A percentile compares a stretch with the other conserved stretches of the same genome.
phyloP scores from a whole-genome alignment of 2,113 vertebrate genomes.

The Cervus canadensis region DNA sequence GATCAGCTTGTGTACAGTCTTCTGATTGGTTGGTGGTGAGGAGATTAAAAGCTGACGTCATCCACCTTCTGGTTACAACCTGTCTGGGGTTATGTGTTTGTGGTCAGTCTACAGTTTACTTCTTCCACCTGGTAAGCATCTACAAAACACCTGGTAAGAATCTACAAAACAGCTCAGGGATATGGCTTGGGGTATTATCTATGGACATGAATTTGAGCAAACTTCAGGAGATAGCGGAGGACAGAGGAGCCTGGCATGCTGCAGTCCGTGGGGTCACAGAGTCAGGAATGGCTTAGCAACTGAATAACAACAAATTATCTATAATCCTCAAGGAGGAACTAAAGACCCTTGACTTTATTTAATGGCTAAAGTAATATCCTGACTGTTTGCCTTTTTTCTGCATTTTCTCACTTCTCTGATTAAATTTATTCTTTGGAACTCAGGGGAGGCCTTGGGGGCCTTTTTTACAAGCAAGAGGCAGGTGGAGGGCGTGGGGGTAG shows the following conservation, averaged over 20 bases:
- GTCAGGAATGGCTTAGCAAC: not conserved
- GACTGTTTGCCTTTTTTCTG: not conserved
- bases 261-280: not conserved
- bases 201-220: not conserved
- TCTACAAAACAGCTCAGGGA: not conserved
- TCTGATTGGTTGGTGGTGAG: not conserved
- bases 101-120: not conserved
- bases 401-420: not conserved
- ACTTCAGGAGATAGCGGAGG: not conserved
- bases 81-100: not conserved
- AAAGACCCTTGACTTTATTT: not conserved
- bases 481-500: not conserved
- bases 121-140: not conserved
- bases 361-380: not conserved
- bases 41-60: not conserved
- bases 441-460: not conserved
- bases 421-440: not conserved
- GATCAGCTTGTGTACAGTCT: not conserved
- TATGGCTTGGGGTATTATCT: not conserved
- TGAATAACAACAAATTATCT: not conserved
- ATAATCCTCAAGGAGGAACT: not conserved
- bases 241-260: not conserved
- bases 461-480: not conserved
- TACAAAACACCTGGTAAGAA: too few relatives aligned
- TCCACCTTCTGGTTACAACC: not conserved